These are phyloP conservation scores for Orius insidiosus DNA, from an alignment of 1,140 invertebrate species.

Conservation along the genomic window DNA sequence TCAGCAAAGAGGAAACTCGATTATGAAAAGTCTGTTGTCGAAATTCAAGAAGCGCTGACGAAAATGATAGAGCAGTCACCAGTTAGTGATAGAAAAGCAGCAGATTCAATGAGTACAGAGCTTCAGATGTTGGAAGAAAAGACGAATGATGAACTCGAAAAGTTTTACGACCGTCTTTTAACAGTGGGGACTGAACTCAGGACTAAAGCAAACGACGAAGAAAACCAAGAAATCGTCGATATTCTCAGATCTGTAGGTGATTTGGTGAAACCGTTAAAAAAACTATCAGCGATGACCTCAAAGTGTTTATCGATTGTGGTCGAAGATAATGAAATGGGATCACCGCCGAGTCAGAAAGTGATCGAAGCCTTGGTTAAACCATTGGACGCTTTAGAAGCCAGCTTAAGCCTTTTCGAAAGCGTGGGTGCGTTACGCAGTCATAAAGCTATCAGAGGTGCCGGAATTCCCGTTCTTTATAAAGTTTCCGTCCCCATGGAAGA, in stretches of 20 bases:
- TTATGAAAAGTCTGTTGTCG: slow-evolving; percentile 9
- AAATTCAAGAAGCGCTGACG: slow-evolving; percentile 13
- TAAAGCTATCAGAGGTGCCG: slow-evolving; percentile 15
- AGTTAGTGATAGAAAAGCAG: slow-evolving; percentile 7
- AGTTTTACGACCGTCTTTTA: slow-evolving; percentile 11
- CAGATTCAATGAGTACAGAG: slow-evolving; percentile 13
- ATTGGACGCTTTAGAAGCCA: slow-evolving; percentile 17
- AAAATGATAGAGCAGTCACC: slow-evolving; percentile 13
- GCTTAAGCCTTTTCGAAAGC: slow-evolving; percentile 16
- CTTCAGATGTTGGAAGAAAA: slow-evolving; percentile 14
- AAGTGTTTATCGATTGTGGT: slow-evolving; percentile 18
- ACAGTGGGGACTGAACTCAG: slow-evolving; percentile 6
- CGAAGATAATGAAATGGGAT: slow-evolving; percentile 13
- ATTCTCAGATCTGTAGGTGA: slow-evolving; percentile 14
- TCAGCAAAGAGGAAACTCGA: slow-evolving; percentile 27
- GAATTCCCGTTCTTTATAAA: slow-evolving; percentile 19
- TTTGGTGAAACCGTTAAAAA: slow-evolving; percentile 19
- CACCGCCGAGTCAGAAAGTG: slow-evolving; percentile 13
- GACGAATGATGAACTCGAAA: slow-evolving; percentile 13
- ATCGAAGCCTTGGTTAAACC: slow-evolving; percentile 17
- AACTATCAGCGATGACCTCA: slow-evolving; percentile 17
- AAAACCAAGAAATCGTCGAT: slow-evolving; percentile 17
- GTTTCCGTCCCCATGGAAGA: slow-evolving; percentile 20
- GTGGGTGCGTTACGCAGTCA: slow-evolving; percentile 11
- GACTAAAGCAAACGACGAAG: slow-evolving; percentile 10